These are phyloP conservation scores for Musca domestica DNA, from an alignment of 1,140 invertebrate genomes.

Conservation along the genomic window DNA sequence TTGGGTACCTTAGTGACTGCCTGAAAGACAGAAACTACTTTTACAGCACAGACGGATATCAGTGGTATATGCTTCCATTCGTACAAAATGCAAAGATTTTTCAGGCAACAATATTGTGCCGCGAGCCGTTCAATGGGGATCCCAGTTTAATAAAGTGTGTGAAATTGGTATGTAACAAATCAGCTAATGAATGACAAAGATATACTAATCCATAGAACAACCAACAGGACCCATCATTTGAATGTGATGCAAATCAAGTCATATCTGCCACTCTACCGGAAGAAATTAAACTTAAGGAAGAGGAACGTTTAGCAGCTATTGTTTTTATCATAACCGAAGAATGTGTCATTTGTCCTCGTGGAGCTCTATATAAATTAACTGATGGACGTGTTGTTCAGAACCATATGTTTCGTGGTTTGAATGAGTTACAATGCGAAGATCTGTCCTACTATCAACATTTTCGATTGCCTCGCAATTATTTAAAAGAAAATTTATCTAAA, in stretches of 20 bases:
- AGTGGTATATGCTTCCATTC: conserved; percentile 68
- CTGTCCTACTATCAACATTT: conserved; percentile 69
- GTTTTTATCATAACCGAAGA: conserved; percentile 69
- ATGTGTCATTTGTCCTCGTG: conserved; percentile 67
- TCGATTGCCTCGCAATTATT: conserved; percentile 64
- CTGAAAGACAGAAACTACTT: conserved; percentile 65
- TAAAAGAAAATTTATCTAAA: conserved; percentile 69
- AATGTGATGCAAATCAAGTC: conserved; percentile 54
- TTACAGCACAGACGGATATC: conserved; percentile 67
- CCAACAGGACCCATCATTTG: conserved; percentile 47
- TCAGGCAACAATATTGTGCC: conserved; percentile 59
- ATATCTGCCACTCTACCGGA: conserved; percentile 55
- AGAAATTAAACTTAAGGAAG: conserved; percentile 67
- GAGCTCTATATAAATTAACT: conserved; percentile 66
- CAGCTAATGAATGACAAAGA: not conserved
- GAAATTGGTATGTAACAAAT: conserved; percentile 37
- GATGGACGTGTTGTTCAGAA: conserved; percentile 67
- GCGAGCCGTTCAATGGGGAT: conserved; percentile 59
- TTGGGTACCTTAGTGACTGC: conserved; percentile 68
- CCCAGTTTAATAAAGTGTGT: conserved; percentile 58
- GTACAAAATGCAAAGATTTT: conserved; percentile 59
- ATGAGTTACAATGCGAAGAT: conserved; percentile 59
- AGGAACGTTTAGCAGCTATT: conserved; percentile 68
- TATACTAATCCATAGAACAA: too few relatives aligned
- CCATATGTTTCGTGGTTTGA: conserved; percentile 65